Conservation (phyloP, 1,140 invertebrate species). For the Drosophila bifasciata region DNA sequence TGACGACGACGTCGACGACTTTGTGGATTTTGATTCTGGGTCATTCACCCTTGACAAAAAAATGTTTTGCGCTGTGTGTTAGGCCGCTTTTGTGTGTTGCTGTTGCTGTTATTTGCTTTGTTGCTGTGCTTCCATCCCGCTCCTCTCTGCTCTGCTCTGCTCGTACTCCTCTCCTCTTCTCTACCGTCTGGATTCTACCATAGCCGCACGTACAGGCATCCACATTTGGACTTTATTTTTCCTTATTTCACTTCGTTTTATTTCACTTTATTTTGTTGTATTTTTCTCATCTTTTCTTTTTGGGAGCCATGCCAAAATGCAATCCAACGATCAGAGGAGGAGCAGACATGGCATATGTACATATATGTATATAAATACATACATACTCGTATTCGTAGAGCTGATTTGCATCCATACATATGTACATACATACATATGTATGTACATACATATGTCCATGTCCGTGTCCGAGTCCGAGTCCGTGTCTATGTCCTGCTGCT, state of each 20-base stretch:
- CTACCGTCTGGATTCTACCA: slow-evolving; percentile 21
- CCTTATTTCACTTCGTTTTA: slow-evolving; percentile 26
- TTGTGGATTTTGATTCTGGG: slow-evolving; percentile 82
- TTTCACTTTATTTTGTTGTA: slow-evolving; percentile 30
- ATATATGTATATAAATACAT: no score
- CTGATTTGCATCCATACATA: slow-evolving; percentile 25
- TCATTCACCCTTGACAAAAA: slow-evolving; percentile 82
- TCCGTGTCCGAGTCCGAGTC: slow-evolving; percentile 15
- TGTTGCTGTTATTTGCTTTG: slow-evolving; percentile 49
- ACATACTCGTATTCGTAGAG: slow-evolving; percentile 1
- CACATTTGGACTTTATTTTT: slow-evolving; percentile 59
- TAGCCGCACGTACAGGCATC: slow-evolving; percentile 71
- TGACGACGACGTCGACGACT: slow-evolving; percentile 58
- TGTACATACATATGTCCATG: slow-evolving; percentile 35
- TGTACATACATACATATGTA: no score
- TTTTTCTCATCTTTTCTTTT: slow-evolving; percentile 34
- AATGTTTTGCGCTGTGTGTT: slow-evolving; percentile 78
- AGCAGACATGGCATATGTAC: background rate
- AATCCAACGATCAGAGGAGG: slow-evolving; percentile 49
- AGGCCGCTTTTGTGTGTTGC: slow-evolving; percentile 72
- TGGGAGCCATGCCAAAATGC: slow-evolving; percentile 44
- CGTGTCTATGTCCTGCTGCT: slow-evolving; percentile 26
- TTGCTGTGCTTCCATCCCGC: slow-evolving; percentile 22
- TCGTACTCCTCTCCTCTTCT: background rate
- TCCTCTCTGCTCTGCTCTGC: background rate